Evolutionary conservation across 1,140 invertebrate genomes (phyloP), one percentile per base, ranked within the genome.

Genomic region (Idris sp.): DNA sequence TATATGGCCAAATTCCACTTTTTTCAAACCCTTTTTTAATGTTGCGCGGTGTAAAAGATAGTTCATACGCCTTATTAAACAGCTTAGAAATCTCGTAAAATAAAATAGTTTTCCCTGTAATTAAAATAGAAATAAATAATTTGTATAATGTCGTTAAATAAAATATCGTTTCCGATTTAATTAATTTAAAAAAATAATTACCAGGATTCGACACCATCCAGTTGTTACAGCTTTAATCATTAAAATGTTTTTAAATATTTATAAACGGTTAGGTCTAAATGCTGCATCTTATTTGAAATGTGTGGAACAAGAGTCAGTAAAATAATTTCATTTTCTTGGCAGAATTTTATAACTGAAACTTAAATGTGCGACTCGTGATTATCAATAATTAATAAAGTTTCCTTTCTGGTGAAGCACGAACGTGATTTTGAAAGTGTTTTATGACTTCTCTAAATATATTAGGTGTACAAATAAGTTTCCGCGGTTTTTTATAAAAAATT

Each of bases 301-400:
- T 86, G 85, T 9, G 84, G 80, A 13, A 86, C 85, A n/a, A 89
- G 81, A 74, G 84, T 79, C 11, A 86, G 40, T 36, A 87, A 16
- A 35, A 77, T 53, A 15, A 84, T 83, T 5, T 72, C 77, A 75
- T 82, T 64, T 80, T 64, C 35, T 76, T 73, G n/a, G 30, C 62
- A 77, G 44, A 76, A 83, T 18, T 83, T 44, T 13, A 86, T 75
- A 33, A 40, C 35, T 30, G 74, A 58, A 28, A 77, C 28, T 89
- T 86, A 61, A 88, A 88, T n/a, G n/a, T n/a, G n/a, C n/a, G n/a
- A n/a, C n/a, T n/a, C n/a, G n/a, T n/a, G n/a, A n/a, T n/a, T n/a
- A 77, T 89, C 86, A 3, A 80, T 48, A 8, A 85, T 53, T 0
- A 87, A 48, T n/a, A 86, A 68, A 15, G 83, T 77, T 67, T 58